Conservation (phyloP, 2,888 invertebrate species). For the Phortica okadai region DNA sequence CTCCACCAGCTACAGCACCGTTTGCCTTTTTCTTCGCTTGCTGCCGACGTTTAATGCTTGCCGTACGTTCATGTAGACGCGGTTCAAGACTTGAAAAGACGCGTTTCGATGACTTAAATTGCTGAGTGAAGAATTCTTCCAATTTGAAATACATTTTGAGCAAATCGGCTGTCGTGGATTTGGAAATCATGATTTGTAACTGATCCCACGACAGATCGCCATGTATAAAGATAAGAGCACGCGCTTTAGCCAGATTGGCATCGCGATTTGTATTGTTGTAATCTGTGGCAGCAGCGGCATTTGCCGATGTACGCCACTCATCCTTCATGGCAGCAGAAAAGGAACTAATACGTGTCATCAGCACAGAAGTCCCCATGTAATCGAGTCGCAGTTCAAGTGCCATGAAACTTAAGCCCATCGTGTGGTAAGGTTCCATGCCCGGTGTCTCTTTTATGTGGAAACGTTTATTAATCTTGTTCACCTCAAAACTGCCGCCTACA, state of each 20-base stretch:
- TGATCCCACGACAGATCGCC: slow-evolving; percentile 97
- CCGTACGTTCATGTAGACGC: slow-evolving; percentile 73
- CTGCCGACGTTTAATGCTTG: slow-evolving; percentile 74
- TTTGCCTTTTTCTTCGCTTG: slow-evolving; percentile 75
- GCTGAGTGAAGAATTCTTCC: slow-evolving; percentile 98
- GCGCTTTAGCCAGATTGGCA: slow-evolving; percentile 72
- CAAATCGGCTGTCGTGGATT: slow-evolving; percentile 97
- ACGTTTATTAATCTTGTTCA: slow-evolving; percentile 91
- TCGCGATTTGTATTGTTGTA: slow-evolving; percentile 44
- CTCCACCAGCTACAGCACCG: slow-evolving; percentile 54
- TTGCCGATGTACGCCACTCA: slow-evolving; percentile 85
- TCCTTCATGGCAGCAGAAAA: slow-evolving; percentile 89
- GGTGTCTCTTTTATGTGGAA: slow-evolving; percentile 94
- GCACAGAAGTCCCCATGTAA: slow-evolving; percentile 97
- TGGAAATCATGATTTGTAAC: slow-evolving; percentile 96
- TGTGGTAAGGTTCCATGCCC: slow-evolving; percentile 92
- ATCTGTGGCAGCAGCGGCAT: slow-evolving; percentile 53
- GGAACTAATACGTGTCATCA: slow-evolving; percentile 92
- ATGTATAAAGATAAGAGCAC: slow-evolving; percentile 93
- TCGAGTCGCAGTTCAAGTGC: slow-evolving; percentile 94
- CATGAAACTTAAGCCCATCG: slow-evolving; percentile 86
- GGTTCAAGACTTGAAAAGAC: slow-evolving; percentile 87
- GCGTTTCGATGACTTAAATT: slow-evolving; percentile 96
- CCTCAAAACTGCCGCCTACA: slow-evolving; percentile 95
- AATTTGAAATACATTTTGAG: slow-evolving; percentile 97